Conservation (phyloP, 2,113 vertebrate species). For the Atherinomorus stipes region DNA sequence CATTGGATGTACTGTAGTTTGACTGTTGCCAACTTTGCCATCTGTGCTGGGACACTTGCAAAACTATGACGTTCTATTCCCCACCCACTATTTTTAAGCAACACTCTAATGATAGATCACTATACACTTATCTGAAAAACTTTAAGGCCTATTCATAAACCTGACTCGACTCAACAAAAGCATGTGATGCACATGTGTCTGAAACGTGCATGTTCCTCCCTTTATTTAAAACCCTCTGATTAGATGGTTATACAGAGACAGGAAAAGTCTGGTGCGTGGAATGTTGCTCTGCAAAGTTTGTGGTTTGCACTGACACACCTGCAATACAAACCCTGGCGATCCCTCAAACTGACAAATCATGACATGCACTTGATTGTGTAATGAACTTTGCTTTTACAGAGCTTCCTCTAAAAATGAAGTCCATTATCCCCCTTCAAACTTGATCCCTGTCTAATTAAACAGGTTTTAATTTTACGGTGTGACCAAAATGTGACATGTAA, state of each 20-base stretch:
- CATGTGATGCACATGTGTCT: constrained; percentile 1
- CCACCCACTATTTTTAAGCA: constrained; percentile 37
- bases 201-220: constrained; percentile 11
- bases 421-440: background rate
- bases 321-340: constrained; percentile 21
- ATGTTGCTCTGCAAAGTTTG: constrained; percentile 62
- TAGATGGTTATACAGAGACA: constrained; percentile 8
- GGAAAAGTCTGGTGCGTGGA: constrained; percentile 44
- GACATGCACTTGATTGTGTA: constrained; percentile 17
- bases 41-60: constrained; percentile 3
- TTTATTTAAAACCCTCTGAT: background rate
- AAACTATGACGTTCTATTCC: constrained; percentile 19
- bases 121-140: constrained; percentile 19
- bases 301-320: constrained; percentile 62
- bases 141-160: constrained; percentile 41
- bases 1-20: background rate
- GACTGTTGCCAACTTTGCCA: constrained; percentile 1
- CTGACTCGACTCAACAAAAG: constrained; percentile 13
- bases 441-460: no score
- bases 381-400: background rate
- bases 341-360: constrained; percentile 14
- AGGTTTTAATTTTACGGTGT: no score
- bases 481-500: no score
- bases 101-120: constrained; percentile 41
- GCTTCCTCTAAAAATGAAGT: background rate